phyloP scores from a whole-genome alignment of 1,140 invertebrate genomes.

The Zaprionus davidi region DNA sequence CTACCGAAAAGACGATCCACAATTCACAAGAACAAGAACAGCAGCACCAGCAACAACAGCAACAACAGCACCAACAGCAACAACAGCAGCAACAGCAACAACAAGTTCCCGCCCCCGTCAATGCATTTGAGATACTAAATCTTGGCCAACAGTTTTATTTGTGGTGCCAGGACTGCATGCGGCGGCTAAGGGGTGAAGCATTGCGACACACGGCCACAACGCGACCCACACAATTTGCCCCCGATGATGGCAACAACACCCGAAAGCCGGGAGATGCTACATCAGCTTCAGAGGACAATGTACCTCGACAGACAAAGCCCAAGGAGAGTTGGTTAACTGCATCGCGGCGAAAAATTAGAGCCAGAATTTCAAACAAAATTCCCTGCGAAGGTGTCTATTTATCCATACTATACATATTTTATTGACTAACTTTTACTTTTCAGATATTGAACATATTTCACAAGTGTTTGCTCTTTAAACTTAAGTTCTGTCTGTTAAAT shows the following conservation, averaged over 20 bases:
- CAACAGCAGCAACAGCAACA: neutral
- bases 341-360: neutral
- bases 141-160: slow-evolving; percentile 27
- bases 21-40: slow-evolving; percentile 21
- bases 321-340: neutral
- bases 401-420: neutral
- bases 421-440: neutral
- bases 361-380: neutral
- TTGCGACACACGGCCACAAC: slow-evolving; percentile 63
- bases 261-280: neutral
- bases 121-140: neutral
- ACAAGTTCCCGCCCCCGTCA: neutral
- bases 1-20: neutral
- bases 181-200: slow-evolving; percentile 46
- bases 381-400: slow-evolving; percentile 36
- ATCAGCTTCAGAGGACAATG: neutral
- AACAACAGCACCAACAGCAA: neutral
- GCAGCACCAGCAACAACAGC: neutral
- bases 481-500: neutral
- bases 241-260: slow-evolving; percentile 29
- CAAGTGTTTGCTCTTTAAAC: neutral
- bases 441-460: neutral
- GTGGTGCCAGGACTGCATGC: slow-evolving; percentile 47
- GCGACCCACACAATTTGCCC: slow-evolving; percentile 36
- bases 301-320: no score